These are phyloP conservation scores for Aurelia aurita complex sp. Pacific DNA, from an alignment of 30 jellyfish, hydroid and myxozoan genomes.

Conservation along the genomic window DNA sequence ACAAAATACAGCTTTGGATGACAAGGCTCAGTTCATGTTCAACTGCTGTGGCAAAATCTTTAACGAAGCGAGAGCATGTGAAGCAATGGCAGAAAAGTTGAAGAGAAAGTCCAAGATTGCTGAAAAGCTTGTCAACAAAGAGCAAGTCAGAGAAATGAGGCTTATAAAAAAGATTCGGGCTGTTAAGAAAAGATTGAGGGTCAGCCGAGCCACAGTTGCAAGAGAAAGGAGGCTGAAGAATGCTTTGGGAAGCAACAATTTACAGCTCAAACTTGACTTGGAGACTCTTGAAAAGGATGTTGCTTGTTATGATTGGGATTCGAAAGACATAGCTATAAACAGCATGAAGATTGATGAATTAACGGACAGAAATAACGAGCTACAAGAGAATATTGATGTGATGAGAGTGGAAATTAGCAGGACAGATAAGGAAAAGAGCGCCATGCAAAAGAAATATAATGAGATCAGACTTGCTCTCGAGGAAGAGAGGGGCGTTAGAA, in stretches of 20 bases:
- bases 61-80: not conserved
- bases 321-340: not conserved
- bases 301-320: not conserved
- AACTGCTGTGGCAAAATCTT: not conserved
- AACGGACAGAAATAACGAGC: not conserved
- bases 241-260: conserved; percentile 1
- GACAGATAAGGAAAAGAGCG: too few species aligned
- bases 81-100: not conserved
- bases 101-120: not conserved
- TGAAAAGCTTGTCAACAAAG: not conserved
- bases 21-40: not conserved
- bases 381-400: not conserved
- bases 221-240: not conserved
- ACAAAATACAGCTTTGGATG: not conserved
- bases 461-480: too few species aligned
- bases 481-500: too few species aligned
- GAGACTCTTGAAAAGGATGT: not conserved
- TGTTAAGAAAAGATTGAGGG: not conserved
- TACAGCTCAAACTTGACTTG: not conserved
- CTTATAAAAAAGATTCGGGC: not conserved
- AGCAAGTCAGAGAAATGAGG: not conserved
- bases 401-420: not conserved
- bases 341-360: not conserved
- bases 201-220: not conserved
- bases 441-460: too few species aligned